Conservation (phyloP, 2,113 vertebrate species). For the Hypocryptadius cinnamomeus region DNA sequence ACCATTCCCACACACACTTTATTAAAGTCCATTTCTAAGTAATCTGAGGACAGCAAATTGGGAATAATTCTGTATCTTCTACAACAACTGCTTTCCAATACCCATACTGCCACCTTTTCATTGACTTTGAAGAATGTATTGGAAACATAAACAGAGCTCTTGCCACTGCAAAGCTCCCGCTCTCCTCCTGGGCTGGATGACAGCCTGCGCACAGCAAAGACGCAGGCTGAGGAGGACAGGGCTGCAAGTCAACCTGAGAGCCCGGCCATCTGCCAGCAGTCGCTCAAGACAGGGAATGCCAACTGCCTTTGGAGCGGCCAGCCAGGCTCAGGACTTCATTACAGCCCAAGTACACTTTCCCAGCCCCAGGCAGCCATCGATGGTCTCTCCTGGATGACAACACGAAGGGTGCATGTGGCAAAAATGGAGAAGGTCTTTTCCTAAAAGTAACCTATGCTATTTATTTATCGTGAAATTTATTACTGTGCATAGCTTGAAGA, state of each 20-base stretch:
- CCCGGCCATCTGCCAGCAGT: constrained; percentile 29
- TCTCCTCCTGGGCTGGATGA: not conserved
- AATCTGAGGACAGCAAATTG: not conserved
- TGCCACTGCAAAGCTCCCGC: not conserved
- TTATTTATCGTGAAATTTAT: not conserved
- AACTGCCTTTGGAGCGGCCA: not conserved
- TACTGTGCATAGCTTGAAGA: not conserved
- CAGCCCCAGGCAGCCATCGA: rapidly evolving
- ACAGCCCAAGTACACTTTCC: not conserved
- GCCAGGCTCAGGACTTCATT: not conserved
- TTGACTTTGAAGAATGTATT: not conserved
- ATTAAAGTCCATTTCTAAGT: not conserved
- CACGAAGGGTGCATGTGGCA: not conserved
- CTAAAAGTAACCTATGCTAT: not conserved
- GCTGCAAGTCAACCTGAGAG: not conserved
- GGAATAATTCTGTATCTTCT: not conserved
- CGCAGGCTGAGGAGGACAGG: not conserved
- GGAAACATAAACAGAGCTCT: not conserved
- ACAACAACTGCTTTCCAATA: not conserved
- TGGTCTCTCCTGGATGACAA: rapidly evolving
- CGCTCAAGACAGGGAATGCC: not conserved
- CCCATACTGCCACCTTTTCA: not conserved
- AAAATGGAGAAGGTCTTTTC: not conserved
- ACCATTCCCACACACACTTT: not conserved
- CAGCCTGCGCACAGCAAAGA: not conserved